A percentile compares a stretch with the other conserved stretches of the same genome.
Conservation (phyloP, 2,797 vertebrate species). For the Cossypha niveicapilla region DNA sequence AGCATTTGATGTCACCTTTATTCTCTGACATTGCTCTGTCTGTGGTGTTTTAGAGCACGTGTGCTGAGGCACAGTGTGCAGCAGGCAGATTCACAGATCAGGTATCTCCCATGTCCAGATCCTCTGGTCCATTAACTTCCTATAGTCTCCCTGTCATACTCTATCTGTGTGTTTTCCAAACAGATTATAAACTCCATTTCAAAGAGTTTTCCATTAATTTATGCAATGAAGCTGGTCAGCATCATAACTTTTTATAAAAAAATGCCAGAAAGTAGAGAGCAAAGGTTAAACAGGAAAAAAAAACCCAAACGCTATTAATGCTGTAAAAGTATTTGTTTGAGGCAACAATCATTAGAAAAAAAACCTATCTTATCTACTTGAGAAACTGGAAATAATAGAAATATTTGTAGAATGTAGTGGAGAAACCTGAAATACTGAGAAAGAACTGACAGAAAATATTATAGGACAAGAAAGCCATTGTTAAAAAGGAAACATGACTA, state of each 20-base stretch:
- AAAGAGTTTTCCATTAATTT: background rate
- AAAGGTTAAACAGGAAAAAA: background rate
- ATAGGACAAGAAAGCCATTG: background rate
- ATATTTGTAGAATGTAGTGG: background rate
- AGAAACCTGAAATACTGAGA: background rate
- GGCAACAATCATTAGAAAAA: background rate
- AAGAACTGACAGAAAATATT: background rate
- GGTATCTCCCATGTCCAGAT: background rate
- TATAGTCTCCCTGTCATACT: background rate
- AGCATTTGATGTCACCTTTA: background rate
- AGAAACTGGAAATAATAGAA: background rate
- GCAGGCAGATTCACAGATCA: background rate
- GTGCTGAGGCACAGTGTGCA: background rate
- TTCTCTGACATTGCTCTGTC: background rate
- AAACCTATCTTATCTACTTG: background rate
- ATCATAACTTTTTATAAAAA: background rate
- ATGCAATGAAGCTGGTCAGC: background rate
- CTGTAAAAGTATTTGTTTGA: background rate
- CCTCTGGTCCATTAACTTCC: background rate
- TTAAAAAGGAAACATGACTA: background rate
- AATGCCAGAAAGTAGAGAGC: background rate
- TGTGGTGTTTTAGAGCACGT: background rate
- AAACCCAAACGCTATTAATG: accelerated
- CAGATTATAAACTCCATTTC: background rate
- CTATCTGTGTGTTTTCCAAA: background rate